Evolutionary conservation across 1,140 invertebrate genomes (phyloP).

Genomic region (Semibalanus balanoides): DNA sequence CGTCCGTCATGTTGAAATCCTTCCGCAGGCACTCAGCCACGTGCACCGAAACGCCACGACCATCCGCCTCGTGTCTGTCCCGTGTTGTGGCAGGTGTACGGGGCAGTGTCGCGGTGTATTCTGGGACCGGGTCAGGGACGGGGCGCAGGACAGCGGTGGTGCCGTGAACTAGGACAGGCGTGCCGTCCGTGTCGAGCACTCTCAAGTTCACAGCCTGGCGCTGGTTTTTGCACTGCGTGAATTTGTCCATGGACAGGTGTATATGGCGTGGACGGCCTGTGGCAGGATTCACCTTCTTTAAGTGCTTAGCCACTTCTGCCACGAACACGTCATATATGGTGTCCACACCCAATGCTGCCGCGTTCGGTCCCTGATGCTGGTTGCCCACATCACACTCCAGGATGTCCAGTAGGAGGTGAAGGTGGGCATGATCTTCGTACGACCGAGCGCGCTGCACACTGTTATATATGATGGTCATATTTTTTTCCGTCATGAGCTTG

Average conservation of each 20-base stretch:
- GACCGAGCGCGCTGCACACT: background rate
- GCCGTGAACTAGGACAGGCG: background rate
- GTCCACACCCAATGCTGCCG: background rate
- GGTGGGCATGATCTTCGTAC: background rate
- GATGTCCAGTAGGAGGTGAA: background rate
- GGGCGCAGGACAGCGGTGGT: background rate
- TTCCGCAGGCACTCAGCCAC: background rate
- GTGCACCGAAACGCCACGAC: background rate
- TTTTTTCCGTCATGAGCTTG: background rate
- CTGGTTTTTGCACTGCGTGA: background rate
- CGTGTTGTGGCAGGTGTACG: background rate
- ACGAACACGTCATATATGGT: background rate
- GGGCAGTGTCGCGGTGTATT: background rate
- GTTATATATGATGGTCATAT: background rate
- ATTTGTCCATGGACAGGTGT: background rate
- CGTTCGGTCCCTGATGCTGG: background rate
- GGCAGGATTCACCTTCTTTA: background rate
- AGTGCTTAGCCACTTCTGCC: background rate
- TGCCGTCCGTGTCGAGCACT: background rate
- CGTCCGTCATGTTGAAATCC: background rate
- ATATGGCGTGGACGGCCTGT: background rate
- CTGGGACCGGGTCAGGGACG: background rate
- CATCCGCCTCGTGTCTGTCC: background rate
- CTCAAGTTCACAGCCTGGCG: background rate
- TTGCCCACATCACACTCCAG: background rate